Evolutionary conservation across 2,888 invertebrate genomes (phyloP).

Genomic region (Seira ritae): DNA sequence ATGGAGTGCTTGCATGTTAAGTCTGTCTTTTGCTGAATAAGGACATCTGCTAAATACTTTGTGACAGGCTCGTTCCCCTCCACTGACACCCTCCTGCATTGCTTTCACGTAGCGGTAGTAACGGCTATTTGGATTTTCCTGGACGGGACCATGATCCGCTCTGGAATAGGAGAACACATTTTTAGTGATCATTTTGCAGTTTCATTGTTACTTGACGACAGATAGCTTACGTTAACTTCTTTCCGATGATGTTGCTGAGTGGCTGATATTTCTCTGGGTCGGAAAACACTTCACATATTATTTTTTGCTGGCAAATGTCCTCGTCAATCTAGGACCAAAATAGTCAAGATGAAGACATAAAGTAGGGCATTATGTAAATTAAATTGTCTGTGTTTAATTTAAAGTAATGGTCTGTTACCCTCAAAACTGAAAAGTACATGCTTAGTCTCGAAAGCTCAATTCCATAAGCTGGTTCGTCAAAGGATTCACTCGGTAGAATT

Average conservation of each 20-base stretch:
- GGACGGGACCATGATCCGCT: slow-evolving; percentile 70
- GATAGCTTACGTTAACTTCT: slow-evolving; percentile 59
- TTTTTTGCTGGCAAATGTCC: slow-evolving; percentile 70
- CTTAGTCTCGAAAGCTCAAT: neutral
- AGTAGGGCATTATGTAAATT: neutral
- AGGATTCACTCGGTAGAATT: neutral
- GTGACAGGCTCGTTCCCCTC: slow-evolving; percentile 66
- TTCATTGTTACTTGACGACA: too few relatives aligned
- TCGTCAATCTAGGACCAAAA: slow-evolving; percentile 63
- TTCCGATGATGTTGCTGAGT: slow-evolving; percentile 68
- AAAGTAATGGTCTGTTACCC: too few relatives aligned
- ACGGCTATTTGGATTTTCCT: slow-evolving; percentile 70
- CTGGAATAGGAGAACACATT: slow-evolving; percentile 39
- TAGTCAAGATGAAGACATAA: neutral
- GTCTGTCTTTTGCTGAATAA: slow-evolving; percentile 69
- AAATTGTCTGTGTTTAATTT: too few relatives aligned
- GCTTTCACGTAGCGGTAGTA: slow-evolving; percentile 74
- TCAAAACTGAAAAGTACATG: neutral
- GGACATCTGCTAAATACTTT: slow-evolving; percentile 71
- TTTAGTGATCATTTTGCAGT: too few relatives aligned
- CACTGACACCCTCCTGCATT: slow-evolving; percentile 72
- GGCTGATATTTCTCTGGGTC: slow-evolving; percentile 69
- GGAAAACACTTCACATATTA: slow-evolving; percentile 69
- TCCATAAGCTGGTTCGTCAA: neutral
- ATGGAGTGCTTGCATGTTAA: slow-evolving; percentile 73